phyloP scores from a whole-genome alignment of 2,888 invertebrate genomes.

The Scotopteryx bipunctaria region DNA sequence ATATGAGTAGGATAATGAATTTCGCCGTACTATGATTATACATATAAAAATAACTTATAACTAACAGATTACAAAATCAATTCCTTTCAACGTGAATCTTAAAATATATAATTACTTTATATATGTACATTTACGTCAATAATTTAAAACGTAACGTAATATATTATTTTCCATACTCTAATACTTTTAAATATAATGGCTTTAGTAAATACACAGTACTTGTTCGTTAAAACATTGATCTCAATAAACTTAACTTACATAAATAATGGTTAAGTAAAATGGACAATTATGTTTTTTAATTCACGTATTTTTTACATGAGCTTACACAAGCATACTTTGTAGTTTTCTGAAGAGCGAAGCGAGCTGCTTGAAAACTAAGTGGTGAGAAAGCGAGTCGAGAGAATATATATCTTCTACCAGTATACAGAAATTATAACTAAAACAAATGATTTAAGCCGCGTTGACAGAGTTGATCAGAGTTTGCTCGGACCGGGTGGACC shows the following conservation, averaged over 20 bases:
- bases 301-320: too few relatives aligned
- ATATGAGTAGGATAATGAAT: neutral
- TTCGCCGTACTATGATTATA: neutral
- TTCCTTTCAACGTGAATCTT: conserved; percentile 49
- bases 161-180: conserved; percentile 34
- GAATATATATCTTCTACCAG: too few relatives aligned
- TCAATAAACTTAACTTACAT: conserved; percentile 17
- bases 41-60: conserved; percentile 37
- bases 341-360: too few relatives aligned
- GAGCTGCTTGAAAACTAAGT: too few relatives aligned
- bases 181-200: conserved; percentile 29
- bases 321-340: too few relatives aligned
- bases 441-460: too few relatives aligned
- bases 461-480: too few relatives aligned
- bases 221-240: conserved; percentile 35
- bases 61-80: conserved; percentile 40
- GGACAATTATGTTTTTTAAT: too few relatives aligned
- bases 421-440: too few relatives aligned
- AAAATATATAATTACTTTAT: conserved; percentile 36
- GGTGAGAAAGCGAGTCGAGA: too few relatives aligned
- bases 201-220: conserved; percentile 29
- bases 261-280: neutral
- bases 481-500: too few relatives aligned
- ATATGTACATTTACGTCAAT: conserved; percentile 34
- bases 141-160: conserved; percentile 40